These are phyloP conservation scores for Artibeus jamaicensis DNA, from an alignment of 2,797 vertebrate species.

Conservation along the genomic window DNA sequence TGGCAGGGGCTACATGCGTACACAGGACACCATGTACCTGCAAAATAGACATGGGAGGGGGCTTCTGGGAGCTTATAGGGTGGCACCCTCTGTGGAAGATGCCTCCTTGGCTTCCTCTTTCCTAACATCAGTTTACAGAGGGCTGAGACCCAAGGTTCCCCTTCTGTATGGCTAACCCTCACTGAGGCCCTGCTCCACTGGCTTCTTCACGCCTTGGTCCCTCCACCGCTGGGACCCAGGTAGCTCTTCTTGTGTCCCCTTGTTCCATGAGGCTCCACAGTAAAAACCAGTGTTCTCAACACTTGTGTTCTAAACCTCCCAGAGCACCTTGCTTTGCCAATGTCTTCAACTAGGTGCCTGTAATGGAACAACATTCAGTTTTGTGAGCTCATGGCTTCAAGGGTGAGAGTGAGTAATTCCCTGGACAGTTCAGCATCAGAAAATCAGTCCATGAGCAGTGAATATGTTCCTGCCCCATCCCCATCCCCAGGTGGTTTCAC, in stretches of 20 bases:
- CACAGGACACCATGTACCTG: neutral
- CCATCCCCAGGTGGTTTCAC: neutral
- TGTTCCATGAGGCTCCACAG: neutral
- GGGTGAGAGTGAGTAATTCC: neutral
- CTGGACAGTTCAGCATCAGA: neutral
- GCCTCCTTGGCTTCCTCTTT: neutral
- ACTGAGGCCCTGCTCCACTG: neutral
- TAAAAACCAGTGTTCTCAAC: neutral
- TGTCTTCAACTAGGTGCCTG: neutral
- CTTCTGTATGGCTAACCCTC: neutral
- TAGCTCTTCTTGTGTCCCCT: neutral
- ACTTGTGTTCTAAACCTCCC: neutral
- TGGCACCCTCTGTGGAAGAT: neutral
- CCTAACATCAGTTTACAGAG: neutral
- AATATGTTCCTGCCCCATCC: neutral
- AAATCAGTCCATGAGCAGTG: neutral
- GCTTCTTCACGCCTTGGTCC: too few species aligned
- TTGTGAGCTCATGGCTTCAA: neutral
- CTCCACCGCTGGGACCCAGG: rapidly evolving
- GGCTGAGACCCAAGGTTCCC: neutral
- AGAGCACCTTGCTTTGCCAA: neutral
- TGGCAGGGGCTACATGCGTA: too few species aligned
- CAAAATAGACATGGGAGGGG: neutral
- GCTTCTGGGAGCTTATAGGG: neutral
- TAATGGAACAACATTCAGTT: neutral